Evolutionary conservation across 1,140 invertebrate species (phyloP).

Genomic region (Armadillidium nasatum): DNA sequence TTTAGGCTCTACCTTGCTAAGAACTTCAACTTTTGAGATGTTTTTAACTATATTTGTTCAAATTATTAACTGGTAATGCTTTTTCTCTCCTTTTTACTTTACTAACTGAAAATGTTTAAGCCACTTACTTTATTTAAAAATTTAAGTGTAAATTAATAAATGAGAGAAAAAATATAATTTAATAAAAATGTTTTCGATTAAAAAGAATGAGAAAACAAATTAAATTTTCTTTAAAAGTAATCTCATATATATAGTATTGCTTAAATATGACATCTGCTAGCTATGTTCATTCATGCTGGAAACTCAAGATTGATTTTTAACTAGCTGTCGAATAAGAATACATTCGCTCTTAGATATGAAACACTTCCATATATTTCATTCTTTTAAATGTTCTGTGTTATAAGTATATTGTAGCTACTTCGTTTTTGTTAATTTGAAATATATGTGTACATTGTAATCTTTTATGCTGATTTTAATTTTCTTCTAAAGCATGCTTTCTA

Average conservation of each 20-base stretch:
- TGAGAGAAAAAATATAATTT: background rate
- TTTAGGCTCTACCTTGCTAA: background rate
- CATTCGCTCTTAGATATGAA: background rate
- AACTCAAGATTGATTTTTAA: background rate
- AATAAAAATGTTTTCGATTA: background rate
- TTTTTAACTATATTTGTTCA: background rate
- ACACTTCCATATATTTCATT: background rate
- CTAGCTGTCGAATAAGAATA: background rate
- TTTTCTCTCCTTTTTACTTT: too few species aligned
- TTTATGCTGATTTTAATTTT: background rate
- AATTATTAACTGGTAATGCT: too few species aligned
- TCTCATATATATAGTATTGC: background rate
- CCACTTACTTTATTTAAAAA: background rate
- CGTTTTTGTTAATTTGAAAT: slow-evolving; percentile 10
- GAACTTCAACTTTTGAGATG: background rate
- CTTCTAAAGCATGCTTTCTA: slow-evolving; percentile 1
- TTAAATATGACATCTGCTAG: background rate
- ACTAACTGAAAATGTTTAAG: background rate
- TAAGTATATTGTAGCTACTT: slow-evolving; percentile 10
- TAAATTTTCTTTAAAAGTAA: background rate
- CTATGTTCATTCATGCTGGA: slow-evolving; percentile 4
- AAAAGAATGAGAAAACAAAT: background rate
- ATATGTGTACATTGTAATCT: background rate
- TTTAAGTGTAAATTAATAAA: background rate
- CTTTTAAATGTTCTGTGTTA: background rate